Conservation (phyloP, 2,113 vertebrate species). For the Anarhynchus alexandrinus region DNA sequence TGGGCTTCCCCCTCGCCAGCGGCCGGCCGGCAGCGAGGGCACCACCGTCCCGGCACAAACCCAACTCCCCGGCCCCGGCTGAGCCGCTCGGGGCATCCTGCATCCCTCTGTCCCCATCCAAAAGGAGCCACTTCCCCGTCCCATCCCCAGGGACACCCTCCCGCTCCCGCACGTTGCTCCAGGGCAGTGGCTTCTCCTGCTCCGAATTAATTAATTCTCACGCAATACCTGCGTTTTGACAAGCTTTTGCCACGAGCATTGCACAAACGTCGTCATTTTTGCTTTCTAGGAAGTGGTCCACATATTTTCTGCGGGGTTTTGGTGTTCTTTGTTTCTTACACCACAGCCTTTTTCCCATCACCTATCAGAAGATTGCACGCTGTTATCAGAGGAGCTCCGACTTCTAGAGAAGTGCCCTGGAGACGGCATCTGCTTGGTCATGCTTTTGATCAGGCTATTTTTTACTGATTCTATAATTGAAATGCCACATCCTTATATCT, state of each 20-base stretch:
- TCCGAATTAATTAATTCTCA: not conserved
- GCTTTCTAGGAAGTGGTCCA: not conserved
- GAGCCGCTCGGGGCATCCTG: not conserved
- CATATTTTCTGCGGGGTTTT: not conserved
- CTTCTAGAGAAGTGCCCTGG: not conserved
- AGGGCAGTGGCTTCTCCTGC: not conserved
- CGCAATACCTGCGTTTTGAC: not conserved
- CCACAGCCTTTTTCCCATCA: not conserved
- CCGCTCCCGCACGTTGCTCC: not conserved
- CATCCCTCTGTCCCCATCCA: not conserved
- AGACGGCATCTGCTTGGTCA: not conserved
- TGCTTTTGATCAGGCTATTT: not conserved
- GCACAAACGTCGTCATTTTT: not conserved
- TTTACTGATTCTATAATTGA: not conserved
- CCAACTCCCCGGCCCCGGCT: not conserved
- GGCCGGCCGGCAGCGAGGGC: too few species aligned
- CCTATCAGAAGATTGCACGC: not conserved
- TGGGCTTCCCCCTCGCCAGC: not conserved
- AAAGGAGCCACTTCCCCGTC: not conserved
- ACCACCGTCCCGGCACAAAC: not conserved
- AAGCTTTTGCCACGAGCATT: not conserved
- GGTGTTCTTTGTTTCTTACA: not conserved
- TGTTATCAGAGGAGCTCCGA: not conserved
- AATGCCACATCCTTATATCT: not conserved
- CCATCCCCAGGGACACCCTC: not conserved